phyloP scores from a whole-genome alignment of 2,797 vertebrate genomes.

The Champsocephalus esox region DNA sequence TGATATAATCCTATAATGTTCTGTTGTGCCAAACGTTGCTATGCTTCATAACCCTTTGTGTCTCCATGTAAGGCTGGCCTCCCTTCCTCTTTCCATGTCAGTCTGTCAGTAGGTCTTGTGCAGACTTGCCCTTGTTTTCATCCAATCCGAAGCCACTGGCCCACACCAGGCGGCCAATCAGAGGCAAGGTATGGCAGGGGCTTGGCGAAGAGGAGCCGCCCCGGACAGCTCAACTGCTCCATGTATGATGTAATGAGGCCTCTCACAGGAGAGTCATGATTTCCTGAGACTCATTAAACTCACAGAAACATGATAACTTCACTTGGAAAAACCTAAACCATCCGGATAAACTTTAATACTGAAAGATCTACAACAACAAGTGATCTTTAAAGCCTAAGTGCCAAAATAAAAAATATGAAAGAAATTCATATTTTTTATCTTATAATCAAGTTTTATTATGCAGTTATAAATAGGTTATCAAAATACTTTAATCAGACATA shows the following conservation, averaged over 20 bases:
- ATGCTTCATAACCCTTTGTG: slow-evolving; percentile 18
- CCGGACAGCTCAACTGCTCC: slow-evolving; percentile 40
- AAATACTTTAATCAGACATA: not conserved
- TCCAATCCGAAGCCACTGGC: slow-evolving; percentile 70
- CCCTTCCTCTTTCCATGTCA: slow-evolving; percentile 65
- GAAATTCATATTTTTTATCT: not conserved
- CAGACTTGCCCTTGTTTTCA: slow-evolving; percentile 80
- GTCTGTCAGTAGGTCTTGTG: slow-evolving; percentile 75
- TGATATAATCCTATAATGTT: not conserved
- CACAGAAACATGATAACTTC: slow-evolving; percentile 14
- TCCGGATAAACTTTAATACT: not conserved
- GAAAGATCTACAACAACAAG: not conserved
- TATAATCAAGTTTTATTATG: not conserved
- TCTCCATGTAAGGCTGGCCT: slow-evolving; percentile 17
- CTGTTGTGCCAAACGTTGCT: not conserved
- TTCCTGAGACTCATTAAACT: slow-evolving; percentile 5
- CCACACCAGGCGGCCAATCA: slow-evolving; percentile 71
- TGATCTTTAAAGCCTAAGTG: not conserved
- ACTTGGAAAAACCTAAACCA: not conserved
- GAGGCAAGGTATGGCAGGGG: slow-evolving; percentile 58
- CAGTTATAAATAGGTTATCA: not conserved
- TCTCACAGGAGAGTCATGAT: slow-evolving; percentile 37
- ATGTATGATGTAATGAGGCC: slow-evolving; percentile 65
- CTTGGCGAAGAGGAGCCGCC: slow-evolving; percentile 69
- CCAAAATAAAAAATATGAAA: not conserved